Conservation (phyloP, 2,888 invertebrate species). For the Deladenus siricidicola region DNA sequence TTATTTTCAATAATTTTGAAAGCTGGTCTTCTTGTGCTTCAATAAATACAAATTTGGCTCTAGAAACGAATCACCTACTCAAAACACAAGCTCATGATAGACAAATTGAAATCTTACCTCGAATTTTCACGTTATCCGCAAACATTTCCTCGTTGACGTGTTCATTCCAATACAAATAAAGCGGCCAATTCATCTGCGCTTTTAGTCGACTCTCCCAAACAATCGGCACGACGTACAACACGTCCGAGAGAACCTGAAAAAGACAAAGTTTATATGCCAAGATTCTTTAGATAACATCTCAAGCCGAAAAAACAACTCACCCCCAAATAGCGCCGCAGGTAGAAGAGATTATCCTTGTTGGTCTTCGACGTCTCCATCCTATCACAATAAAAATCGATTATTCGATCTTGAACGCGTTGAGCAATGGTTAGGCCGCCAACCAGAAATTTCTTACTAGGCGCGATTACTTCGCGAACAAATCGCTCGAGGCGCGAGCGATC, state of each 20-base stretch:
- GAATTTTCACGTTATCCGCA: constrained; percentile 18
- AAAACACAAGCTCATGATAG: no score
- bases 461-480: not conserved
- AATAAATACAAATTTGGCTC: no score
- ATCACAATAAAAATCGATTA: not conserved
- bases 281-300: not conserved
- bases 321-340: constrained; percentile 21
- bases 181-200: constrained; percentile 10
- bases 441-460: not conserved
- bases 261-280: not conserved
- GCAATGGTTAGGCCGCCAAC: not conserved
- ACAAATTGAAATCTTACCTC: constrained; percentile 7
- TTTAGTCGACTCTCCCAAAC: constrained; percentile 21
- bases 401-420: not conserved
- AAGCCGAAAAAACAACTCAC: constrained; percentile 6
- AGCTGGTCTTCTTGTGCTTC: no score
- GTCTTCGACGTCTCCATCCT: not conserved
- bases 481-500: not conserved
- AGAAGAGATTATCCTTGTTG: constrained; percentile 20
- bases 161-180: constrained; percentile 17
- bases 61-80: no score
- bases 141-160: constrained; percentile 18
- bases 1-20: no score
- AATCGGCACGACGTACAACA: constrained; percentile 22
- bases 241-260: constrained; percentile 22